Evolutionary conservation across 2,113 vertebrate species (phyloP).

Genomic region (Microcebus tavaratra): DNA sequence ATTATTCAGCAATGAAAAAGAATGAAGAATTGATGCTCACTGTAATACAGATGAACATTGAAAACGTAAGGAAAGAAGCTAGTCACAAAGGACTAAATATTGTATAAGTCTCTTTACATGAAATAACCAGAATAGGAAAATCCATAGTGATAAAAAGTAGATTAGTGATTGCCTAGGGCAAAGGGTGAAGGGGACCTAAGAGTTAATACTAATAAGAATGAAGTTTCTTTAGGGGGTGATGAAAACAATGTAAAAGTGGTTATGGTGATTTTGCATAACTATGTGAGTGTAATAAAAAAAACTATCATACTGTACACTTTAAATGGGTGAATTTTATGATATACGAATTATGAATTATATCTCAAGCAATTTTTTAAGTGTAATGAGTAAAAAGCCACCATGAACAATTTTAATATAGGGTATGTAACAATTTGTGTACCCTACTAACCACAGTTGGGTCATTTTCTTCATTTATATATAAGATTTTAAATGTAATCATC

Average conservation of each 20-base stretch:
- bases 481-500: neutral
- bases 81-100: neutral
- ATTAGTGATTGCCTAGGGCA: neutral
- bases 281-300: neutral
- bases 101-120: neutral
- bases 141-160: neutral
- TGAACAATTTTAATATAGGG: neutral
- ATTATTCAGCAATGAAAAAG: neutral
- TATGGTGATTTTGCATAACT: neutral
- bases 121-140: neutral
- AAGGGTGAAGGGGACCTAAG: too few species aligned
- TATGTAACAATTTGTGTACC: neutral
- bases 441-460: neutral
- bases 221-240: neutral
- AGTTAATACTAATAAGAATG: neutral
- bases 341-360: neutral
- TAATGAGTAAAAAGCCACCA: neutral
- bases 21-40: neutral
- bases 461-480: neutral
- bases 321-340: neutral
- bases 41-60: neutral
- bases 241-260: neutral
- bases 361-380: neutral
- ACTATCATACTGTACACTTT: neutral
- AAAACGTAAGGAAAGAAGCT: neutral